phyloP scores from a whole-genome alignment of 2,113 vertebrate genomes.

The Cichladusa arquata region DNA sequence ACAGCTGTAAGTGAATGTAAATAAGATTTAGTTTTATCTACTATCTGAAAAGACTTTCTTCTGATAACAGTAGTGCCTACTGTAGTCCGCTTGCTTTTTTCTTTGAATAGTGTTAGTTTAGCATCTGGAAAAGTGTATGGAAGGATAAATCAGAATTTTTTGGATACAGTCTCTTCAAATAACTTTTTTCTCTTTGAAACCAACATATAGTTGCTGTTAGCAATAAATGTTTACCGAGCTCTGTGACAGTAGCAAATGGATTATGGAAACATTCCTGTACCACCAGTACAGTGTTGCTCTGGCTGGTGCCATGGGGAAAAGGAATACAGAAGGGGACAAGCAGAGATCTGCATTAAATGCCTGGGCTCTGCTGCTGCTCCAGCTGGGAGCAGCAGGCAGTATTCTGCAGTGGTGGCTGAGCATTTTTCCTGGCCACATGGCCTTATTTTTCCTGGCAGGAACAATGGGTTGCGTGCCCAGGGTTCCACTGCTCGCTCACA shows the following conservation, averaged over 20 bases:
- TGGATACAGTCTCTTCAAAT: neutral
- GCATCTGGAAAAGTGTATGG: neutral
- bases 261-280: neutral
- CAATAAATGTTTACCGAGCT: neutral
- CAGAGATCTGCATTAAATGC: neutral
- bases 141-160: neutral
- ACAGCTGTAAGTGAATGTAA: neutral
- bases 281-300: rapidly evolving
- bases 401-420: neutral
- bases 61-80: neutral
- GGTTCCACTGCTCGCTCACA: neutral
- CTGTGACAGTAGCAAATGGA: neutral
- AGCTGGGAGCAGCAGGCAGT: neutral
- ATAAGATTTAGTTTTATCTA: neutral
- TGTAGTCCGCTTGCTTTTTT: neutral
- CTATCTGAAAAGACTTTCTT: neutral
- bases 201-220: neutral
- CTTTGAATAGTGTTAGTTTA: neutral
- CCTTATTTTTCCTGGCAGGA: neutral
- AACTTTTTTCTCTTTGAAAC: neutral
- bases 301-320: neutral
- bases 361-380: neutral
- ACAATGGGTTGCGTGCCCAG: neutral
- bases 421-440: neutral
- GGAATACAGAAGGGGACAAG: neutral